phyloP scores from a whole-genome alignment of 1,140 invertebrate species.

The Adoxophyes honmai region DNA sequence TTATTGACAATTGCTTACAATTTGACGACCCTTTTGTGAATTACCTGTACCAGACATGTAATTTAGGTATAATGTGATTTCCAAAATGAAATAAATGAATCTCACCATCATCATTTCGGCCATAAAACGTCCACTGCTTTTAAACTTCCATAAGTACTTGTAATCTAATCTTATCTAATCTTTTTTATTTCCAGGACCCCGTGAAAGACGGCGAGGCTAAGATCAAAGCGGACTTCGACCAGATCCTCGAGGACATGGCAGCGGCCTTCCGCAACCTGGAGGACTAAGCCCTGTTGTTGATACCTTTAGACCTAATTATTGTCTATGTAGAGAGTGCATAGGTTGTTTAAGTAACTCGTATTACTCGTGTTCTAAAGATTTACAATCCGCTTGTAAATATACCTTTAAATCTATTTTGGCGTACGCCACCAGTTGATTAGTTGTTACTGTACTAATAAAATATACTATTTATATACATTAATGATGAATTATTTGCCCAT shows the following conservation, averaged over 20 bases:
- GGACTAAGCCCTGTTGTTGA: conserved; percentile 84
- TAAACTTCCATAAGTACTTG: too few species aligned
- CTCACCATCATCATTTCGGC: too few species aligned
- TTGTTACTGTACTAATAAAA: conserved; percentile 49
- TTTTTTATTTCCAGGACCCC: conserved; percentile 86
- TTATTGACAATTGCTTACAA: too few species aligned
- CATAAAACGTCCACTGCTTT: too few species aligned
- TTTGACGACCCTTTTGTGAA: too few species aligned
- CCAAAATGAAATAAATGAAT: too few species aligned
- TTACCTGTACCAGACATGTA: too few species aligned
- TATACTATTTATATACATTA: conserved; percentile 49
- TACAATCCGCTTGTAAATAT: conserved; percentile 33
- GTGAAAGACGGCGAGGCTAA: conserved; percentile 98
- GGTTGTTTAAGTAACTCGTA: conserved; percentile 28
- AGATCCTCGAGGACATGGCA: conserved; percentile 95
- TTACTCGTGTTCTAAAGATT: conserved; percentile 15
- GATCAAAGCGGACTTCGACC: conserved; percentile 98
- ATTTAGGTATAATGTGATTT: too few species aligned
- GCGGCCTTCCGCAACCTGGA: conserved; percentile 99
- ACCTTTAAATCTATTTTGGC: conserved; percentile 19
- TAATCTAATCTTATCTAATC: not conserved
- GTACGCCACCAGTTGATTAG: conserved; percentile 28
- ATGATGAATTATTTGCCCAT: conserved; percentile 45
- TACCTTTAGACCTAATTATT: conserved; percentile 28
- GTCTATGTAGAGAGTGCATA: conserved; percentile 34